These are phyloP conservation scores for Pelmatolapia mariae DNA, from an alignment of 2,113 vertebrate species.

Conservation along the genomic window DNA sequence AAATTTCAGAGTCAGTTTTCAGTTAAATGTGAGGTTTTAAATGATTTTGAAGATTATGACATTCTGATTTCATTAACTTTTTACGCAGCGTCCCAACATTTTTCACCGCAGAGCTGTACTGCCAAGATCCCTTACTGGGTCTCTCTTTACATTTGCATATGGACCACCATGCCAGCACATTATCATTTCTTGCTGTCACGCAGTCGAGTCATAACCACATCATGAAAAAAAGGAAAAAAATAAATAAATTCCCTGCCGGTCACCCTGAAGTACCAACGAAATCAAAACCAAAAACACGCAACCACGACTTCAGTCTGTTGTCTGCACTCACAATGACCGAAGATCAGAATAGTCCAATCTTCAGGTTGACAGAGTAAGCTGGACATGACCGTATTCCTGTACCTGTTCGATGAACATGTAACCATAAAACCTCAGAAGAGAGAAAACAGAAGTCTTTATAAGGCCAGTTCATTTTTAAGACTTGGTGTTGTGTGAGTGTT, in stretches of 20 bases:
- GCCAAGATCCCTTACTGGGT: neutral
- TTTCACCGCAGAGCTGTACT: neutral
- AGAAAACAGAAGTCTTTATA: neutral
- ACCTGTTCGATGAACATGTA: neutral
- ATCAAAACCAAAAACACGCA: neutral
- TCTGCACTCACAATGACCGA: neutral
- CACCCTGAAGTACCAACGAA: neutral
- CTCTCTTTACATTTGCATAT: neutral
- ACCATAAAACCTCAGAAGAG: neutral
- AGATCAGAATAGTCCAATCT: neutral
- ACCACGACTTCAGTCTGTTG: neutral
- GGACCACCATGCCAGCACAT: neutral
- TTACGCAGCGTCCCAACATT: neutral
- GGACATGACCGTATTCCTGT: neutral
- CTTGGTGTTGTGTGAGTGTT: slow-evolving; percentile 35
- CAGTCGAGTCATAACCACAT: neutral
- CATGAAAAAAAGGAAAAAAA: neutral
- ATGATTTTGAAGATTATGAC: neutral
- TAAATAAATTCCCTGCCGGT: neutral
- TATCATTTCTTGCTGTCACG: neutral
- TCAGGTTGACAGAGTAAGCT: neutral
- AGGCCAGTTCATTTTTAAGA: neutral
- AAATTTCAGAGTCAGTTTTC: neutral
- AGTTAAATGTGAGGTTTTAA: neutral
- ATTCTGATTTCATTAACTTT: neutral